phyloP scores from a whole-genome alignment of 1,140 invertebrate species.

The Drosophila sp. region DNA sequence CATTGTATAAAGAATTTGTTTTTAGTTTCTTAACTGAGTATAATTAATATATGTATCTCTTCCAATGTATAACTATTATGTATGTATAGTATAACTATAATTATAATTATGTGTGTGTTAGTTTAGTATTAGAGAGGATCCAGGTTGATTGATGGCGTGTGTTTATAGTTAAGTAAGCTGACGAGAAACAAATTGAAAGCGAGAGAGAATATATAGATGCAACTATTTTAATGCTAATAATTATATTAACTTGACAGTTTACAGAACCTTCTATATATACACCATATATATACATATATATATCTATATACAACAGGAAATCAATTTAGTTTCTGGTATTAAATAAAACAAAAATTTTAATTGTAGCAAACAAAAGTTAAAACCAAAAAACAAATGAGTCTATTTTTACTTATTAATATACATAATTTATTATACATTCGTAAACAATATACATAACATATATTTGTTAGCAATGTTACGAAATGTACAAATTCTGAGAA shows the following conservation, averaged over 20 bases:
- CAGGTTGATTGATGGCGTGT: slow-evolving; percentile 1
- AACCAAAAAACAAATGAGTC: slow-evolving; percentile 9
- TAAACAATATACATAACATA: background rate
- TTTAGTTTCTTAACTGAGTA: slow-evolving; percentile 30
- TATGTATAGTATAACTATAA: slow-evolving; percentile 13
- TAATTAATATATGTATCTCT: slow-evolving; percentile 23
- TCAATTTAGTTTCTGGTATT: slow-evolving; percentile 74
- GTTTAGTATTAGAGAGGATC: background rate
- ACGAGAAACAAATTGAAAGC: slow-evolving; percentile 44
- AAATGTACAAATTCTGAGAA: slow-evolving; percentile 1
- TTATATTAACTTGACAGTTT: slow-evolving; percentile 51
- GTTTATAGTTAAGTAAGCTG: slow-evolving; percentile 1
- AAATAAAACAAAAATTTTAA: slow-evolving; percentile 70
- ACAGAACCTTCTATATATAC: slow-evolving; percentile 56
- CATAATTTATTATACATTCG: background rate
- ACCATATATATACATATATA: slow-evolving; percentile 37
- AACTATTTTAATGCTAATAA: slow-evolving; percentile 65
- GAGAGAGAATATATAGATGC: slow-evolving; percentile 37
- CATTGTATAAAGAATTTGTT: slow-evolving; percentile 32
- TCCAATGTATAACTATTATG: slow-evolving; percentile 34
- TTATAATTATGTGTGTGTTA: slow-evolving; percentile 10
- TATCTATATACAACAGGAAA: slow-evolving; percentile 70
- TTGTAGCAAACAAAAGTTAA: slow-evolving; percentile 59
- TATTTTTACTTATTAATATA: background rate
- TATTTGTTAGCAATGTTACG: background rate